Evolutionary conservation across 2,113 vertebrate species (phyloP).

Genomic region (Xyliphius kryptos): DNA sequence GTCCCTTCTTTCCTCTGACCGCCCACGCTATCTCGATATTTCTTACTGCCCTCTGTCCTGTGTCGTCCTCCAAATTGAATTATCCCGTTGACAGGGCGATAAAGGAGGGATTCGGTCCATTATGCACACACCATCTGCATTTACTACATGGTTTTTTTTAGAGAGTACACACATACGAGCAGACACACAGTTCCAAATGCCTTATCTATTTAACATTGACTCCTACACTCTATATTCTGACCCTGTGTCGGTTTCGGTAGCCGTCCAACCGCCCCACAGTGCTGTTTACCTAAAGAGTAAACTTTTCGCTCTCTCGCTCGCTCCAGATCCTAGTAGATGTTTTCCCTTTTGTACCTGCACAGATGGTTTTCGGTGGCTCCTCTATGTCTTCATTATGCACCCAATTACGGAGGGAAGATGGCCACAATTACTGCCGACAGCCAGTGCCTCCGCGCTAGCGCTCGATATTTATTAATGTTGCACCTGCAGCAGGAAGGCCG

Average conservation of each 20-base stretch:
- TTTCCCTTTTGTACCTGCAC: constrained; percentile 52
- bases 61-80: constrained; percentile 50
- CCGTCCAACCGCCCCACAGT: constrained; percentile 15
- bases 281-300: constrained; percentile 8
- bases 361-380: constrained; percentile 63
- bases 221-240: too few relatives aligned
- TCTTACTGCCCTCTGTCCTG: constrained; percentile 17
- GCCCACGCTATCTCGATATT: constrained; percentile 10
- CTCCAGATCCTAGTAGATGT: constrained; percentile 35
- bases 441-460: constrained; percentile 37
- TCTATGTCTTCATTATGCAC: constrained; percentile 68
- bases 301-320: constrained; percentile 19
- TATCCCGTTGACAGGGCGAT: constrained; percentile 40
- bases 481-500: constrained; percentile 53
- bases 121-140: constrained; percentile 28
- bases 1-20: constrained; percentile 18
- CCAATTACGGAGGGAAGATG: constrained; percentile 67
- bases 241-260: background rate
- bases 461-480: constrained; percentile 59
- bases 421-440: constrained; percentile 62
- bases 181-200: background rate
- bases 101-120: constrained; percentile 20
- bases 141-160: constrained; percentile 11
- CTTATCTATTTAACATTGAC: background rate
- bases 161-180: constrained; percentile 7